phyloP scores from a whole-genome alignment of 2,888 invertebrate genomes.

The Athetis lepigone region DNA sequence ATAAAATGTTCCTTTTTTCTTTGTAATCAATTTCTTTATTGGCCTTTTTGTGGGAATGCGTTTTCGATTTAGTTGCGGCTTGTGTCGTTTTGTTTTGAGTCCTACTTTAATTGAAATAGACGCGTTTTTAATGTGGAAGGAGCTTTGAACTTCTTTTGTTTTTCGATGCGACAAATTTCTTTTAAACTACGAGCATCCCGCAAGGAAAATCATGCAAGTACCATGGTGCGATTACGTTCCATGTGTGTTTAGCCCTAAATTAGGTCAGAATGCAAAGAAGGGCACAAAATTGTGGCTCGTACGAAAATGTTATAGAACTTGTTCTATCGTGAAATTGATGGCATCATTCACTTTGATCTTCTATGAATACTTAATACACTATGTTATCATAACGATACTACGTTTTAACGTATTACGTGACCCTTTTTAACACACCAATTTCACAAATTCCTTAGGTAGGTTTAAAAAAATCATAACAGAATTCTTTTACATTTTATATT shows the following conservation, averaged over 20 bases:
- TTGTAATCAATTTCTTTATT: constrained; percentile 63
- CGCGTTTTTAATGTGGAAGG: neutral
- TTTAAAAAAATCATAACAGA: constrained; percentile 8
- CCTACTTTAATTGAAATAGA: constrained; percentile 14
- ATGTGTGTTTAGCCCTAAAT: no score
- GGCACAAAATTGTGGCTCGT: neutral
- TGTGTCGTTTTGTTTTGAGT: constrained; percentile 27
- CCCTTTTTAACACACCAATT: constrained; percentile 21
- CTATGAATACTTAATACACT: constrained; percentile 43
- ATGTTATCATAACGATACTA: constrained; percentile 9
- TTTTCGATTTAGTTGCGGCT: constrained; percentile 50
- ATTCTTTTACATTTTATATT: constrained; percentile 7
- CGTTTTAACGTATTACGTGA: constrained; percentile 16
- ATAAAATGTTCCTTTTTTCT: constrained; percentile 60
- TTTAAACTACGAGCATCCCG: no score
- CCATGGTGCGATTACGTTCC: no score
- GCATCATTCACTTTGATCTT: constrained; percentile 40
- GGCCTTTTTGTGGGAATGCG: constrained; percentile 47
- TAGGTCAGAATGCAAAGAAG: neutral
- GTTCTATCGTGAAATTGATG: constrained; percentile 31
- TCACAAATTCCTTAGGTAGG: neutral
- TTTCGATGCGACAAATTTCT: no score
- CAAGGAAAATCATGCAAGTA: no score
- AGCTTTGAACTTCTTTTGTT: neutral
- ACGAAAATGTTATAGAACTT: constrained; percentile 24